A percentile compares a stretch with the other conserved stretches of the same genome.
phyloP scores from a whole-genome alignment of 2,888 invertebrate genomes.

The Machimus rusticus region DNA sequence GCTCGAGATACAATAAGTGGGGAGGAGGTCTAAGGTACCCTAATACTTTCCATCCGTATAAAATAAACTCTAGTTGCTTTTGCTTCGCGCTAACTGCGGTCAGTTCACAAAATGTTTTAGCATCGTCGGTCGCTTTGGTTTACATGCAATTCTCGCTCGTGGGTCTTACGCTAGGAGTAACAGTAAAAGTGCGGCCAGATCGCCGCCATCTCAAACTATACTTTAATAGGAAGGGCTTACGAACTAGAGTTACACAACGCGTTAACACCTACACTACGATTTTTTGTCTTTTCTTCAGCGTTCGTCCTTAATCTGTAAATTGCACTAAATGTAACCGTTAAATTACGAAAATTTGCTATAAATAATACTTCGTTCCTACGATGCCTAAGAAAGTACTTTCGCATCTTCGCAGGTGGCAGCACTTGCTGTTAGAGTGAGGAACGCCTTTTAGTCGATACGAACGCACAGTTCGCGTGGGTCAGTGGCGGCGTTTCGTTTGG shows the following conservation, averaged over 20 bases:
- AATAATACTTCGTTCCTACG: constrained; percentile 13
- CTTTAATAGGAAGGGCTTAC: constrained; percentile 5
- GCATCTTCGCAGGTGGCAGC: background rate
- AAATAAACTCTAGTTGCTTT: background rate
- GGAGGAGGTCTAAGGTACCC: background rate
- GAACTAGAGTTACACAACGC: constrained; percentile 3
- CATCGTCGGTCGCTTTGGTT: constrained; percentile 23
- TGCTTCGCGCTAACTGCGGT: background rate
- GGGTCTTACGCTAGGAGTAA: background rate
- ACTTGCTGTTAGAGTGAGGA: background rate
- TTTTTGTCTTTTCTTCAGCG: background rate
- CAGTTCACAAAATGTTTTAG: background rate
- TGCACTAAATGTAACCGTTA: constrained; percentile 11
- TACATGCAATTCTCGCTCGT: background rate
- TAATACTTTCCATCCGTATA: background rate
- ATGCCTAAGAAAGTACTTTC: background rate
- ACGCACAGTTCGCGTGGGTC: background rate
- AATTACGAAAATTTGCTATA: constrained; percentile 6
- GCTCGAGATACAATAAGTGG: background rate
- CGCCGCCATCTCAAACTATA: background rate
- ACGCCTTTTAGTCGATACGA: background rate
- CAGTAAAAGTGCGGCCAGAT: background rate
- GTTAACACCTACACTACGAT: background rate
- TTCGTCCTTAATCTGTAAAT: background rate
- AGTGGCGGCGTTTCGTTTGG: background rate